Evolutionary conservation across 2,888 invertebrate species (phyloP), one percentile per base, ranked within the genome.

Genomic region (Prenolepis imparis): DNA sequence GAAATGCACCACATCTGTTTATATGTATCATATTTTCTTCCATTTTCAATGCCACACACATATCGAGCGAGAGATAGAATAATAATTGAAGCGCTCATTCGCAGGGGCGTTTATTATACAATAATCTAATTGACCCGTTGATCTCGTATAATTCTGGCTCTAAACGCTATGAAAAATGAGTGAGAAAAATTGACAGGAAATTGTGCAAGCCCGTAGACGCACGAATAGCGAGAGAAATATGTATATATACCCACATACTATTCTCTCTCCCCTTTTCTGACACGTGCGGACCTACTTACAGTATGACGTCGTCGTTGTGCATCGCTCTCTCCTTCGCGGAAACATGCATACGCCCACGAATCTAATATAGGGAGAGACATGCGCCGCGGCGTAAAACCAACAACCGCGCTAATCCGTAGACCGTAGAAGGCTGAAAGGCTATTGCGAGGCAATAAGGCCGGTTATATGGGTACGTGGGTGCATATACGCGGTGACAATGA

Each of bases 131-230:
- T 85, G 85, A 78, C 81, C 82, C 82, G 82, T 68, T 28, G 41
- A 41, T 66, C 67, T 63, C 85, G 80, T 85, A 86, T 85, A 89
- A 91, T 88, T 89, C 86, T 67, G 77, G 55, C 84, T 83, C 67
- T 88, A 89, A 90, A 91, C 89, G 88, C 86, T 90, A 87, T 88
- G 89, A 91, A 92, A 92, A 92, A 90, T 91, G 88, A 91, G 87
- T 91, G 87, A 88, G 21, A 78, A 59, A 78, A 70, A 70, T 70
- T 88, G 91, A 89, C 85, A 85, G 84, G 91, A 89, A 90, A 92
- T 92, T 92, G 88, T 86, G 89, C 89, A 87, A 90, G 83, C 82
- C 83, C 72, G 87, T 88, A 91, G 90, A 92, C 84, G 63, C 59
- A 70, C 81, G 63, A 59, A 84, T 68, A 63, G 59, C 81, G 59